Evolutionary conservation across 2,888 invertebrate species (phyloP).

Genomic region (Caenorhabditis sulstoni): DNA sequence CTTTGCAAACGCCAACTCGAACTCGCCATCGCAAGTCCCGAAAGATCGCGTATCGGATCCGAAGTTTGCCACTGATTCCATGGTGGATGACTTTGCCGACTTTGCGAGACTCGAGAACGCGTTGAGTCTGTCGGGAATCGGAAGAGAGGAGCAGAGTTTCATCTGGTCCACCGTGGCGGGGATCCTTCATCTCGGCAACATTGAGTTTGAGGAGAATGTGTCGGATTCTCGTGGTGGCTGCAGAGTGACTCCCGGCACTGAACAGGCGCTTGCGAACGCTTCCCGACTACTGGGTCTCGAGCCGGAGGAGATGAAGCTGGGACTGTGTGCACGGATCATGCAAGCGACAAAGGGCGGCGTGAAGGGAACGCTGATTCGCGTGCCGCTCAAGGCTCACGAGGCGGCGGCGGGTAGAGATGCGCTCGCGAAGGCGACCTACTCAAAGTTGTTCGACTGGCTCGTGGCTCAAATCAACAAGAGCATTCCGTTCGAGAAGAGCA

Average conservation of each 20-base stretch:
- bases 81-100: slow-evolving; percentile 93
- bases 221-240: slow-evolving; percentile 86
- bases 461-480: slow-evolving; percentile 93
- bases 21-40: neutral
- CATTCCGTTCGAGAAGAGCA: slow-evolving; percentile 94
- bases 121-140: slow-evolving; percentile 88
- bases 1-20: slow-evolving; percentile 54
- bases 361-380: slow-evolving; percentile 97
- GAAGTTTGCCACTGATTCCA: slow-evolving; percentile 87
- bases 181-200: slow-evolving; percentile 94
- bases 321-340: slow-evolving; percentile 93
- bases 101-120: slow-evolving; percentile 89
- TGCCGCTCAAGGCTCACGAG: slow-evolving; percentile 94
- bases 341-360: slow-evolving; percentile 90
- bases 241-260: slow-evolving; percentile 82
- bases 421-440: slow-evolving; percentile 96
- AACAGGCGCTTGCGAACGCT: slow-evolving; percentile 86
- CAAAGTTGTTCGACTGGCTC: slow-evolving; percentile 94
- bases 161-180: slow-evolving; percentile 63
- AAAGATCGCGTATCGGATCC: slow-evolving; percentile 16
- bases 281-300: slow-evolving; percentile 87
- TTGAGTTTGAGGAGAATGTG: slow-evolving; percentile 93
- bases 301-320: slow-evolving; percentile 88
- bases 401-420: slow-evolving; percentile 95
- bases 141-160: slow-evolving; percentile 82